Evolutionary conservation across 2,113 vertebrate genomes (phyloP), one percentile per base, ranked within the genome.

Genomic region (Nibea coibor): DNA sequence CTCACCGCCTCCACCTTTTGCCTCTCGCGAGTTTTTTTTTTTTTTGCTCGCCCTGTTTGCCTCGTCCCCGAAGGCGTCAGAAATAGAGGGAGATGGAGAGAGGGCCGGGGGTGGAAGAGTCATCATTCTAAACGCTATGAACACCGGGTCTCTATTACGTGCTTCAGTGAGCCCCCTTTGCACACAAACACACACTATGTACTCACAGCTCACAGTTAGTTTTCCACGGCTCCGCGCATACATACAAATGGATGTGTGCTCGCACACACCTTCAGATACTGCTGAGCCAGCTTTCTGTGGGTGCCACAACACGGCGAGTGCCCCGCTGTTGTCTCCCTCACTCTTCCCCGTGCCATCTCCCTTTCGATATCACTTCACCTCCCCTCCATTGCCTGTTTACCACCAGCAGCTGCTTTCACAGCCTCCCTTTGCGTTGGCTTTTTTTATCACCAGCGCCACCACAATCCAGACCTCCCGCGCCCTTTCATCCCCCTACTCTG

Each of bases 111-210:
- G 35, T 35, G 57, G 74, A 62, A 85, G 48, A 91, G 83, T 78
- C 84, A 83, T 91, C 88, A 64, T 87, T 89, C 81, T 85, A 69
- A 91, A 83, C 9, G 54, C 83, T 71, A 45, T 26, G 67, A 89
- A 87, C 81, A 65, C 72, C 54, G 42, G 84, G 85, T 92, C 86
- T 91, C 89, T 75, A 87, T 92, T 92, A 90, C 53, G 57, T 82
- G 89, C 81, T 85, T 84, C 83, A 83, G 57, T 81, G 79, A 83
- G 57, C 69, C 70, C 80, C 62, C 50, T n/a, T 48, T 31, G 39
- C 86, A 68, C 85, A 83, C 78, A 75, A 42, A 81, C 78, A 82
- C 75, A 82, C 83, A 76, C 71, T 22, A 24, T 72, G 72, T 53
- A 75, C 48, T 78, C 82, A 66, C 77, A 79, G 54, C 72, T 80